Evolutionary conservation across 2,888 invertebrate genomes (phyloP).

Genomic region (Pterostichus niger): DNA sequence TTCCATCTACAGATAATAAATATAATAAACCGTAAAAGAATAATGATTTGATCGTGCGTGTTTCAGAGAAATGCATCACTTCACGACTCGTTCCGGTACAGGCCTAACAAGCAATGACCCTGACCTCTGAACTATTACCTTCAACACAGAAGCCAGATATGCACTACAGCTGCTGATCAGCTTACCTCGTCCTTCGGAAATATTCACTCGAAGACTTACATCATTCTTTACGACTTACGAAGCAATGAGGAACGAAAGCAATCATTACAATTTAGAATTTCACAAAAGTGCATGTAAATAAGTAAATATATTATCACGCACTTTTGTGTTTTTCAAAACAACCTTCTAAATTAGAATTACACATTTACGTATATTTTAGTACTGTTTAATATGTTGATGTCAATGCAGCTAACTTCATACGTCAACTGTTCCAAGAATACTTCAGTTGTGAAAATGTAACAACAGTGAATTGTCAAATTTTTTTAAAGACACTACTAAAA

Average conservation of each 20-base stretch:
- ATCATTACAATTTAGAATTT: no score
- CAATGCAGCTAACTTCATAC: no score
- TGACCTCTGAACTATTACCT: conserved; percentile 47
- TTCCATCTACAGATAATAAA: background rate
- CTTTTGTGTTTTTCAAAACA: no score
- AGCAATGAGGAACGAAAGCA: background rate
- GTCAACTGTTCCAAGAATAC: no score
- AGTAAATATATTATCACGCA: no score
- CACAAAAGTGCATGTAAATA: no score
- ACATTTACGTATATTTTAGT: no score
- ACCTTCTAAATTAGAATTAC: no score
- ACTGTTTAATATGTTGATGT: no score
- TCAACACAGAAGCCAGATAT: conserved; percentile 30
- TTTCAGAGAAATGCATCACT: conserved; percentile 10
- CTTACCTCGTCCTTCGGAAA: conserved; percentile 33
- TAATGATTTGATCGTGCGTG: background rate
- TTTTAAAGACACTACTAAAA: no score
- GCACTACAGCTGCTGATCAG: conserved; percentile 36
- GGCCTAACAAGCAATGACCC: conserved; percentile 27
- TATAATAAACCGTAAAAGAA: background rate
- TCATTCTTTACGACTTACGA: background rate
- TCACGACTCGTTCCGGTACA: conserved; percentile 17
- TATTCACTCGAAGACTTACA: conserved; percentile 13
- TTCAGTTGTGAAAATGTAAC: no score
- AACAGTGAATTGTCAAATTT: no score